Percentiles rank a stretch among this genome's conserved stretches.
Evolutionary conservation across 37 sponge, comb jelly and placozoan species (phyloP).

Genomic region (Cladorhizidae sp.): DNA sequence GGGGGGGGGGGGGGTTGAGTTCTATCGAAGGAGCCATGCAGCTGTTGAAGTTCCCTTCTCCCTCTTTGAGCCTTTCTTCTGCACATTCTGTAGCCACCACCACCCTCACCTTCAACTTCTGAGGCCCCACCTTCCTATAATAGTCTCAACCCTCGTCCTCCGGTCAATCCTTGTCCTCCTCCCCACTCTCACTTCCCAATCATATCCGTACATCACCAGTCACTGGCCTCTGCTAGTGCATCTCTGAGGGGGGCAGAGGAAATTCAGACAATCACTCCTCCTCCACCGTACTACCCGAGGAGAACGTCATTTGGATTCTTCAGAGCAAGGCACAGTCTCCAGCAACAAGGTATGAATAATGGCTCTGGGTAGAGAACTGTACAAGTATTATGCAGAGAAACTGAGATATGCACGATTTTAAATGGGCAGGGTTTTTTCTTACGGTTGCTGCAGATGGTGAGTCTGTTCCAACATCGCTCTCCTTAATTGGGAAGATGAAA

Average conservation of each 20-base stretch:
- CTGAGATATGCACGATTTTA: no score
- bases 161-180: neutral
- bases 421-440: no score
- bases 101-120: slow-evolving; percentile 21
- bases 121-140: slow-evolving; percentile 35
- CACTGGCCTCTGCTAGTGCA: neutral
- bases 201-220: neutral
- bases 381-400: no score
- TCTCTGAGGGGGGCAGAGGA: neutral
- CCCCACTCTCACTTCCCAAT: neutral
- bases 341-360: no score
- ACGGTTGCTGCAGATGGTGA: neutral
- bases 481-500: slow-evolving; percentile 48
- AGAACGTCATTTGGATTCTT: neutral
- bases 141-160: neutral
- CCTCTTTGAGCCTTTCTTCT: no score
- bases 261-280: neutral
- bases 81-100: slow-evolving; percentile 3
- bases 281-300: slow-evolving; percentile 2
- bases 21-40: no score
- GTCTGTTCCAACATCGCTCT: slow-evolving; percentile 49
- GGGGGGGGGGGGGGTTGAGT: no score
- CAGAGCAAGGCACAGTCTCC: no score
- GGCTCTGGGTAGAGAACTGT: no score
- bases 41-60: no score